A percentile compares a stretch with the other conserved stretches of the same genome.
Conservation (phyloP, 2,113 vertebrate genomes). For the Loxodonta africana region DNA sequence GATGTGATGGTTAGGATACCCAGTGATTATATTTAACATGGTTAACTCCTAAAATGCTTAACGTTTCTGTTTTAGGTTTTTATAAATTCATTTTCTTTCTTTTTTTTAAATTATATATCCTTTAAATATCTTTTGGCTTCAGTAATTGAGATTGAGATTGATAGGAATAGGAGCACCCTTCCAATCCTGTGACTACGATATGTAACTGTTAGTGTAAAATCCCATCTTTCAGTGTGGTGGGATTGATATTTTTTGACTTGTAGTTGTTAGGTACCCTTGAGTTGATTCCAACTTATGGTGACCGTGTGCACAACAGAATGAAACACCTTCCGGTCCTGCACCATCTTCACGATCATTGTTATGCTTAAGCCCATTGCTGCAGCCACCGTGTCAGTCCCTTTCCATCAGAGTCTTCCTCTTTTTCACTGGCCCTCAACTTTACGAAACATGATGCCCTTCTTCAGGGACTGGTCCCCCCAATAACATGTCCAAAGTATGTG, state of each 20-base stretch:
- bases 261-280: too few species aligned
- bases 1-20: not conserved
- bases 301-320: too few species aligned
- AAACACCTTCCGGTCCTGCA: too few species aligned
- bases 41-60: constrained; percentile 53
- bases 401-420: too few species aligned
- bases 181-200: not conserved
- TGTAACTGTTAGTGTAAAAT: constrained; percentile 10
- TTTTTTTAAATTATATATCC: not conserved
- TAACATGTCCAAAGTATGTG: too few species aligned
- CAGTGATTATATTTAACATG: not conserved
- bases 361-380: too few species aligned
- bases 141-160: constrained; percentile 23
- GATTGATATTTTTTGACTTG: not conserved
- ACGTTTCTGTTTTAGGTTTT: constrained; percentile 37
- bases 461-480: too few species aligned
- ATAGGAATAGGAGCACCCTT: constrained; percentile 18
- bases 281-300: too few species aligned
- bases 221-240: not conserved
- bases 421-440: too few species aligned
- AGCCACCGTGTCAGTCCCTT: too few species aligned
- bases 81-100: constrained; percentile 14
- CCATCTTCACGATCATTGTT: too few species aligned
- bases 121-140: constrained; percentile 41
- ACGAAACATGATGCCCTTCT: too few species aligned